Conservation (phyloP, 2,113 vertebrate species). For the Dasypus novemcinctus region DNA sequence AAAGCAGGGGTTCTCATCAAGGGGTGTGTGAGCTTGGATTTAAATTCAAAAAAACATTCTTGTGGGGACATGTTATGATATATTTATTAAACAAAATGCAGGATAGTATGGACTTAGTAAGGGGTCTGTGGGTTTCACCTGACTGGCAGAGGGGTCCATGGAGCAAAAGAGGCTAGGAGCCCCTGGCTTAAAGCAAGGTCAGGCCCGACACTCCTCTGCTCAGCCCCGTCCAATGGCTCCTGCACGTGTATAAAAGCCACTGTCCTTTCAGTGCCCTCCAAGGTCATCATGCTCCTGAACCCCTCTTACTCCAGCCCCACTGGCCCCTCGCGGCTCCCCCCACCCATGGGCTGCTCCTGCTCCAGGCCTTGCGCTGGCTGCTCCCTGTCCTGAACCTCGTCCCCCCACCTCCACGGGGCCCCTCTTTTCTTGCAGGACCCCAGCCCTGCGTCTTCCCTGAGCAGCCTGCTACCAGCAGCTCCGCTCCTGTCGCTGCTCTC, state of each 20-base stretch:
- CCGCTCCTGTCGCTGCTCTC: not conserved
- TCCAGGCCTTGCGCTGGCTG: not conserved
- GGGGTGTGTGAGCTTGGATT: too few species aligned
- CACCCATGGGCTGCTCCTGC: too few species aligned
- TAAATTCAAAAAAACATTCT: too few species aligned
- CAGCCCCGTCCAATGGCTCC: fast-evolving
- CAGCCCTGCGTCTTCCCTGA: too few species aligned
- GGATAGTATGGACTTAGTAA: too few species aligned
- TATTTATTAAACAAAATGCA: too few species aligned
- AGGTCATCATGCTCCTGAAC: not conserved
- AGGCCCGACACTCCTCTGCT: not conserved
- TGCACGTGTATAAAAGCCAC: fast-evolving
- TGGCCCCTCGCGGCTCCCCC: not conserved
- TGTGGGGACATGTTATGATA: too few species aligned
- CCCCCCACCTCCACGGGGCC: not conserved
- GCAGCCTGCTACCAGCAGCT: not conserved
- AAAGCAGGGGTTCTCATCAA: too few species aligned
- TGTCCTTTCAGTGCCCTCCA: not conserved
- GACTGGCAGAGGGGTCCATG: too few species aligned
- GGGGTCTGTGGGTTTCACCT: too few species aligned
- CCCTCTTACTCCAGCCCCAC: not conserved
- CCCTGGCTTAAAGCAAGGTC: not conserved
- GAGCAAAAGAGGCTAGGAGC: too few species aligned
- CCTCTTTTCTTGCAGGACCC: not conserved
- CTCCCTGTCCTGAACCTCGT: not conserved